These are phyloP conservation scores for Aptenodytes patagonicus DNA, from an alignment of 2,113 vertebrate genomes.

Conservation along the genomic window DNA sequence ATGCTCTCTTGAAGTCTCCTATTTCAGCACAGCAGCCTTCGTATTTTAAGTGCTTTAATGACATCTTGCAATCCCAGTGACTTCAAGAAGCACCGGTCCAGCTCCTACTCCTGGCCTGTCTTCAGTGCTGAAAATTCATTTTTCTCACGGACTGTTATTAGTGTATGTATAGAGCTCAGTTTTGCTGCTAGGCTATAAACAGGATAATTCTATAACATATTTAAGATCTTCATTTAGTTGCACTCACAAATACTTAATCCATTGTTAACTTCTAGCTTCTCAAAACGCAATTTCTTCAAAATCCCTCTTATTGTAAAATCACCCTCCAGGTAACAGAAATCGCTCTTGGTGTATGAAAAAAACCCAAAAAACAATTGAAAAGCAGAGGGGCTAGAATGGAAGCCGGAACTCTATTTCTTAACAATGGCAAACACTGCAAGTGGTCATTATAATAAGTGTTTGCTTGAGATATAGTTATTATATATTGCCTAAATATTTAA, in stretches of 20 bases:
- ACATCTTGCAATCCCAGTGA: neutral
- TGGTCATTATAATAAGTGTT: neutral
- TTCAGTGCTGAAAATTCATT: neutral
- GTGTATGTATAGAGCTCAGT: neutral
- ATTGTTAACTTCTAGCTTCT: neutral
- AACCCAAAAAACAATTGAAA: neutral
- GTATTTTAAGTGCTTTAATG: neutral
- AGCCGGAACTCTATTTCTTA: neutral
- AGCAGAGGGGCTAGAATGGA: neutral
- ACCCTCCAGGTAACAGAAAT: neutral
- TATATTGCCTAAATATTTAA: slow-evolving; percentile 56
- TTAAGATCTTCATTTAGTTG: neutral
- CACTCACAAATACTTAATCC: neutral
- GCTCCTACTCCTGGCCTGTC: neutral
- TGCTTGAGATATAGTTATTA: slow-evolving; percentile 52
- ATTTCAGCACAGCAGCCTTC: neutral
- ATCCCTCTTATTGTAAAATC: neutral
- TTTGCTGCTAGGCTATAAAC: neutral
- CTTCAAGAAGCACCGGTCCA: neutral
- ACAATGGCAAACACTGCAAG: neutral
- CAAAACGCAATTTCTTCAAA: neutral
- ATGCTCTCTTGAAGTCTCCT: neutral
- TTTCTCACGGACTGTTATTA: neutral
- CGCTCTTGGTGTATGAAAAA: neutral
- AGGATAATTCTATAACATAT: neutral